Evolutionary conservation across 1,140 invertebrate genomes (phyloP).

Genomic region (Drosophila sturtevanti): DNA sequence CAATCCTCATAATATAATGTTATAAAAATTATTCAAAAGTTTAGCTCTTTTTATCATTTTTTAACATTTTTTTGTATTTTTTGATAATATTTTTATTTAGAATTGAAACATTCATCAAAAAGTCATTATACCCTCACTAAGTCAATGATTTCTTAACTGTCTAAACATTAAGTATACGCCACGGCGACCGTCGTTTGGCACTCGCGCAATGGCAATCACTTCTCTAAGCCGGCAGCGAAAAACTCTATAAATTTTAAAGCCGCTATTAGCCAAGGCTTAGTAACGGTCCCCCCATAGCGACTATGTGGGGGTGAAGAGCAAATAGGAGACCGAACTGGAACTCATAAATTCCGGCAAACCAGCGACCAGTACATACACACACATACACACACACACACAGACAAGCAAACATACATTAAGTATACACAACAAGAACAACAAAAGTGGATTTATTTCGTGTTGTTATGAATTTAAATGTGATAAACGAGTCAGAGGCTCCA

Average conservation of each 20-base stretch:
- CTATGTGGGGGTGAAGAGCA: background rate
- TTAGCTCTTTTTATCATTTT: too few species aligned
- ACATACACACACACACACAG: background rate
- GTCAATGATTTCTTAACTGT: slow-evolving; percentile 8
- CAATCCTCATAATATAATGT: too few species aligned
- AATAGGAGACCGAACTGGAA: background rate
- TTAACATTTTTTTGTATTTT: too few species aligned
- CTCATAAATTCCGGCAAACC: slow-evolving; percentile 40
- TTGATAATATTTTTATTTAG: background rate
- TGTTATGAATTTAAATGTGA: slow-evolving; percentile 76
- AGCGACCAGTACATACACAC: slow-evolving; percentile 5
- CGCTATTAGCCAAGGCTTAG: slow-evolving; percentile 73
- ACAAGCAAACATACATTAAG: background rate
- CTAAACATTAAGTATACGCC: slow-evolving; percentile 57
- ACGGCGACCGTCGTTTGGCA: background rate
- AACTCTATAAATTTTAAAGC: slow-evolving; percentile 79
- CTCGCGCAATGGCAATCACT: slow-evolving; percentile 47
- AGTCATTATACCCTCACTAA: background rate
- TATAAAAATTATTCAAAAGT: too few species aligned
- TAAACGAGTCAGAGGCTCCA: slow-evolving; percentile 50
- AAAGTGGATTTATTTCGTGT: slow-evolving; percentile 34
- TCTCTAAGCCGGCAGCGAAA: slow-evolving; percentile 53
- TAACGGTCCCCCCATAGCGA: slow-evolving; percentile 34
- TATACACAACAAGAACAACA: slow-evolving; percentile 24
- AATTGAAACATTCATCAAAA: slow-evolving; percentile 8